These are phyloP conservation scores for Heliconius erato DNA, from an alignment of 2,888 invertebrate species.

Conservation along the genomic window DNA sequence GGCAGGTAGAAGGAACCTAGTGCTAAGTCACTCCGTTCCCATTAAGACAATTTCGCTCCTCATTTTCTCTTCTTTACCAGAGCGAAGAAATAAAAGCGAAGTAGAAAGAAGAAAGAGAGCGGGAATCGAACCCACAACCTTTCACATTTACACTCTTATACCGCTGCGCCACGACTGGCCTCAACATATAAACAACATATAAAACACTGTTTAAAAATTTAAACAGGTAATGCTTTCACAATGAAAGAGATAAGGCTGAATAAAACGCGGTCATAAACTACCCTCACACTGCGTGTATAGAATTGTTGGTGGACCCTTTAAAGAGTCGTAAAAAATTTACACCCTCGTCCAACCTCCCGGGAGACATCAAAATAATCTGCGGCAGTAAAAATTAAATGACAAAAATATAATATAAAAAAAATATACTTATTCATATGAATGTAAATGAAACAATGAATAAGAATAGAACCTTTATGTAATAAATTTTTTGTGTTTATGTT, in stretches of 20 bases:
- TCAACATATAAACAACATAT: background rate
- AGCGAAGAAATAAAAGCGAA: too few relatives aligned
- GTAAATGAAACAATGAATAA: background rate
- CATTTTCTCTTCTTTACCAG: too few relatives aligned
- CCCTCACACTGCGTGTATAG: conserved; percentile 18
- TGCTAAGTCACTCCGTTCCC: too few relatives aligned
- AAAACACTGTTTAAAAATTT: conserved; percentile 8
- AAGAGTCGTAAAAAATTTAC: conserved; percentile 61
- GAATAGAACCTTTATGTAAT: background rate
- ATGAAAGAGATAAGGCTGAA: conserved; percentile 12
- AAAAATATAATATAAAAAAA: conserved; percentile 52
- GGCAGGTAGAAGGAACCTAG: too few relatives aligned
- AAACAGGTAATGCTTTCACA: conserved; percentile 21
- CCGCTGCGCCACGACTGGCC: too few relatives aligned
- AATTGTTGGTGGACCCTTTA: conserved; percentile 53
- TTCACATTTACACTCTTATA: too few relatives aligned
- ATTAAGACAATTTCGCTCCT: too few relatives aligned
- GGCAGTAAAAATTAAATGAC: conserved; percentile 59
- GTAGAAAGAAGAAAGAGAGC: too few relatives aligned
- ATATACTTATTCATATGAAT: conserved; percentile 6
- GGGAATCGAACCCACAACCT: background rate
- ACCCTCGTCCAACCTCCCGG: conserved; percentile 47
- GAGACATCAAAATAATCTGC: conserved; percentile 57
- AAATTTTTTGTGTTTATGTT: background rate
- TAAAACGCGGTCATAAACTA: conserved; percentile 22